Evolutionary conservation across 2,888 invertebrate genomes (phyloP).

Genomic region (Tachina lurida): DNA sequence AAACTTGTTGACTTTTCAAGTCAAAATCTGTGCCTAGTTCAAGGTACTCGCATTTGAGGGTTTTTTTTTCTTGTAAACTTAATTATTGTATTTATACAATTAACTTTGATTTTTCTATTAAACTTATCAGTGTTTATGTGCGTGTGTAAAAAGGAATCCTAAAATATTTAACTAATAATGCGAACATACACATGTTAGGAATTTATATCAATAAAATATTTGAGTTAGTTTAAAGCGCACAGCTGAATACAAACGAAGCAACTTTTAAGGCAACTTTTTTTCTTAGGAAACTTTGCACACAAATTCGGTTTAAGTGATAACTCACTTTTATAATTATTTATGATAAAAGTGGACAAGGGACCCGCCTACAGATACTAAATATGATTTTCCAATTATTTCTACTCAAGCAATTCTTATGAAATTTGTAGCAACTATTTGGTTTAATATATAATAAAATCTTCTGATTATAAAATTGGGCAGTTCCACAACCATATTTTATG

Average conservation of each 20-base stretch:
- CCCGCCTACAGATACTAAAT: too few species aligned
- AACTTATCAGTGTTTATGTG: constrained; percentile 1
- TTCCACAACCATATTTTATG: too few species aligned
- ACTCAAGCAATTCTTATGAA: too few species aligned
- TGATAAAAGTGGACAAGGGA: too few species aligned
- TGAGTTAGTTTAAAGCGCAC: not conserved
- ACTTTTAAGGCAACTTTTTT: not conserved
- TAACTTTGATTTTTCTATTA: constrained; percentile 52
- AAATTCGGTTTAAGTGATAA: too few species aligned
- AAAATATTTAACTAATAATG: constrained; percentile 45
- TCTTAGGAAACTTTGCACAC: not conserved
- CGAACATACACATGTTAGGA: constrained; percentile 37
- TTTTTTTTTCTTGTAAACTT: constrained; percentile 16
- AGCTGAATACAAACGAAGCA: not conserved
- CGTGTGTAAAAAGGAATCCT: constrained; percentile 6
- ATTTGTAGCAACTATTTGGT: too few species aligned
- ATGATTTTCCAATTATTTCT: too few species aligned
- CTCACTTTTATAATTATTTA: too few species aligned
- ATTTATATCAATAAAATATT: constrained; percentile 6
- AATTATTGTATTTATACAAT: constrained; percentile 47
- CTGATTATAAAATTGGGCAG: too few species aligned
- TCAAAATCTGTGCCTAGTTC: constrained; percentile 53
- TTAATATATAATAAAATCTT: too few species aligned
- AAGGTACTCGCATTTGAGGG: constrained; percentile 36
- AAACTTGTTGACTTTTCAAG: constrained; percentile 28